Evolutionary conservation across 1,140 invertebrate genomes (phyloP), one percentile per base, ranked within the genome.

Genomic region (Drosophila lini): DNA sequence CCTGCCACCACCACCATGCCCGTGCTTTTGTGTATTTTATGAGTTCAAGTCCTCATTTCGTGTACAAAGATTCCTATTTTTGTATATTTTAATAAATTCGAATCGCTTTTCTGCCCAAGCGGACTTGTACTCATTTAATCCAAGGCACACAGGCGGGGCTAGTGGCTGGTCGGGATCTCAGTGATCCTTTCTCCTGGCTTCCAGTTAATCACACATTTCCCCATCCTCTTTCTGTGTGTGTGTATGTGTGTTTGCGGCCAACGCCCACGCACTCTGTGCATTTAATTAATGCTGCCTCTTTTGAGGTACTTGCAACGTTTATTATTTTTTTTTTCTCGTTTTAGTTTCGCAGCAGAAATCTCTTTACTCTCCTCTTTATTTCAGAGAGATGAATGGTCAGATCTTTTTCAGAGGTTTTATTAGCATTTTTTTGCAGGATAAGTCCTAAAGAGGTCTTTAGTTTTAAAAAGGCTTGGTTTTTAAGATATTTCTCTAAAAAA

Each of bases 221-320:
- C n/a, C 38, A 11, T 22, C 11, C 16, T 48, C 5, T 13, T 13
- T 31, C 32, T 41, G 28, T 16, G n/a, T 71, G 52, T 31, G 25
- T 28, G 25, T 28, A 2, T 22, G 19, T 22, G 22, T 22, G 15
- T 25, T 19, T 34, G 38, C 31, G 42, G 62, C 31, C 50, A 52
- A 40, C 44, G 63, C 67, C 40, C 38, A 60, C 45, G 42, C 55
- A 50, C 41, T 78, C 63, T 40, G 13, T 59, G 61, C 62, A 80
- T 69, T 69, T 85, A 74, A 82, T 82, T 68, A 75, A 80, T 81
- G 61, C 75, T 76, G 34, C 61, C 25, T 32, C 59, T 63, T 53
- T 69, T 61, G 10, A 19, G 16, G 22, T 3, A 22, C 25, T 34
- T 61, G 28, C 41, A 41, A 60, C 25, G 3, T 44, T 19, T 0